Evolutionary conservation across 2,113 vertebrate genomes (phyloP), one percentile per base, ranked within the genome.

Genomic region (Zootoca vivipara): DNA sequence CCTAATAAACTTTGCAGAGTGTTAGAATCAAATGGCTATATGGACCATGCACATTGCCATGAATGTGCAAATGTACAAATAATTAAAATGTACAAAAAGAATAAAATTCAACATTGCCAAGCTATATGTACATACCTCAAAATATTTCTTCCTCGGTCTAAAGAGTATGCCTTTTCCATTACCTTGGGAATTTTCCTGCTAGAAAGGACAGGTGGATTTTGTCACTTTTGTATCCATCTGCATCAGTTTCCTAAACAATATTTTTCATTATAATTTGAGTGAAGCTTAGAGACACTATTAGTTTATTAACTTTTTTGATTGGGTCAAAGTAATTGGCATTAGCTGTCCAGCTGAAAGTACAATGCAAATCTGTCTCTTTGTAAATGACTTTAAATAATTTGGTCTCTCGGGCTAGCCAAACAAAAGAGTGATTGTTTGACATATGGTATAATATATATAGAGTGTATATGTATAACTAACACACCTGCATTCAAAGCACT

Each of bases 381-480:
- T 90, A 92, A 96, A 92, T 58, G 85, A 94, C 90, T 87, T 87
- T 93, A 93, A 96, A 93, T 91, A 95, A 95, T 95, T 93, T 69
- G 92, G 87, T 93, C 92, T 10, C 83, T 93, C 93, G 89, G 93
- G 87, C 87, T 89, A 95, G 95, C 90, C 92, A 94, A 90, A 92
- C 85, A 88, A 94, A 75, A 72, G 90, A 93, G 90, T 92, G 93
- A 95, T 88, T 93, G 93, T 88, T 86, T 95, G 67, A 28, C 67
- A 69, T 69, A 90, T 89, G 88, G 88, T 0, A 0, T 62, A 89
- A 78, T 83, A 87, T 92, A 58, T 33, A 89, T 73, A 94, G 93
- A 85, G 86, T 92, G 35, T 33, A 89, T 73, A 94, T 93, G 83
- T 95, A 92, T 89, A 92, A 91, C 78, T 85, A 67, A 93, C 95